A percentile compares a stretch with the other conserved stretches of the same genome.
phyloP scores from a whole-genome alignment of 2,797 vertebrate species.

The Thaleichthys pacificus region DNA sequence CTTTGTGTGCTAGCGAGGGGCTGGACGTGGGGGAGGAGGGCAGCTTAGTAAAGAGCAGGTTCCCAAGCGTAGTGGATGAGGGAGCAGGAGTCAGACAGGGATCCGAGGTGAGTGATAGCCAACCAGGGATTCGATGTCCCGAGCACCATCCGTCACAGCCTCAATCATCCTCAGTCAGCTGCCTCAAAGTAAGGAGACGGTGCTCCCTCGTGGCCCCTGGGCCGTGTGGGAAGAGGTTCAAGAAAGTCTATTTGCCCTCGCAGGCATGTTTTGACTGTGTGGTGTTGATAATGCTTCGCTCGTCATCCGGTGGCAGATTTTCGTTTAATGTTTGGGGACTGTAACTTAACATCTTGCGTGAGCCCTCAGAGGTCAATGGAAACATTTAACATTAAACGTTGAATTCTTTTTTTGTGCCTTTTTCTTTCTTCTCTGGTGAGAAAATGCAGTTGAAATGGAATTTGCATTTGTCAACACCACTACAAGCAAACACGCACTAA shows the following conservation, averaged over 20 bases:
- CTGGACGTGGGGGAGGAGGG: background rate
- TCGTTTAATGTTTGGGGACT: conserved; percentile 13
- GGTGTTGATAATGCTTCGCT: conserved; percentile 39
- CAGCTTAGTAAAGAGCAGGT: conserved; percentile 53
- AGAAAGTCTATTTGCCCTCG: background rate
- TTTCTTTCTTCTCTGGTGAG: conserved; percentile 5
- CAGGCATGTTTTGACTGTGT: conserved; percentile 13
- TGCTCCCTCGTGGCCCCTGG: conserved; percentile 9
- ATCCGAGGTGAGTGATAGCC: conserved; percentile 31
- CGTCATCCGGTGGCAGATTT: conserved; percentile 26
- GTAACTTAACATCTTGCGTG: conserved; percentile 12
- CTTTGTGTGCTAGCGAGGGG: conserved; percentile 25
- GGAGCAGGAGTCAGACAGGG: conserved; percentile 3
- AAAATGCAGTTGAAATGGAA: conserved; percentile 16
- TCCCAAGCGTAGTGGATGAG: conserved; percentile 31
- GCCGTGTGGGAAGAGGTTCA: background rate
- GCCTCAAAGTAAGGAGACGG: background rate
- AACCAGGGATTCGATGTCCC: conserved; percentile 36
- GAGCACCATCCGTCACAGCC: conserved; percentile 36
- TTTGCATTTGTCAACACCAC: conserved; percentile 40
- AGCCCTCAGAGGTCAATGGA: conserved; percentile 34
- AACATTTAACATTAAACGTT: background rate
- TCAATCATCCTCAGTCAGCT: conserved; percentile 32
- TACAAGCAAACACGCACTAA: conserved; percentile 4
- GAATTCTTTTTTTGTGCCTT: background rate